Percentiles rank a stretch among this genome's conserved stretches.
These are phyloP conservation scores for Tetrao urogallus DNA, from an alignment of 2,113 vertebrate species.

Conservation along the genomic window DNA sequence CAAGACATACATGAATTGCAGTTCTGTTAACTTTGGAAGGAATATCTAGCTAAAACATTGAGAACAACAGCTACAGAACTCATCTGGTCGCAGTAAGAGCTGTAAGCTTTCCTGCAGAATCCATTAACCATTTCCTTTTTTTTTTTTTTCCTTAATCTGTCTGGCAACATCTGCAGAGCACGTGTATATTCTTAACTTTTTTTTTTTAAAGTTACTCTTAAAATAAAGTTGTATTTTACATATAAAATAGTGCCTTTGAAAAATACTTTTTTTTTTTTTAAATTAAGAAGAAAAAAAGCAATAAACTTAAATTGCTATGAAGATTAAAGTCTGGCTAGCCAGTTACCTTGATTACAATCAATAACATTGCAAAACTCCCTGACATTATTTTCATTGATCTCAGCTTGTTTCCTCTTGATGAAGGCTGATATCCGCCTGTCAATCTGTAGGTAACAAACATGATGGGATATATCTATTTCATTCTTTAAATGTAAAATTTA, in stretches of 20 bases:
- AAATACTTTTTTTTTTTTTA: not conserved
- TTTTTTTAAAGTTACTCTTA: not conserved
- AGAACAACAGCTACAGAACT: not conserved
- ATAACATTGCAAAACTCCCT: conserved; percentile 99
- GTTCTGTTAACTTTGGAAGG: not conserved
- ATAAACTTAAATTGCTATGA: conserved; percentile 52
- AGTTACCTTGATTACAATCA: conserved; percentile 99
- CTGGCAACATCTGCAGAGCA: not conserved
- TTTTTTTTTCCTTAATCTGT: not conserved
- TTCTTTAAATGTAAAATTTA: conserved; percentile 74
- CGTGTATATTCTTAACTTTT: not conserved
- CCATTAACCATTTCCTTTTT: not conserved
- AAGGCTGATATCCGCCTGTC: conserved; percentile 99
- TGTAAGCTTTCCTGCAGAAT: not conserved
- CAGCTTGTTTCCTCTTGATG: conserved; percentile 99
- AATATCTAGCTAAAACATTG: not conserved
- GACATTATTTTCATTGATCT: conserved; percentile 99
- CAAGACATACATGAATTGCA: not conserved
- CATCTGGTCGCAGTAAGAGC: not conserved
- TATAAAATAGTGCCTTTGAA: not conserved
- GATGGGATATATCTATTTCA: conserved; percentile 54
- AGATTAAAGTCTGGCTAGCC: conserved; percentile 70
- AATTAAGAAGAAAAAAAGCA: not conserved
- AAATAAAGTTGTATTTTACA: conserved; percentile 19
- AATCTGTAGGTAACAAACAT: conserved; percentile 86